Evolutionary conservation across 2,113 vertebrate genomes (phyloP).

Genomic region (Solea senegalensis): DNA sequence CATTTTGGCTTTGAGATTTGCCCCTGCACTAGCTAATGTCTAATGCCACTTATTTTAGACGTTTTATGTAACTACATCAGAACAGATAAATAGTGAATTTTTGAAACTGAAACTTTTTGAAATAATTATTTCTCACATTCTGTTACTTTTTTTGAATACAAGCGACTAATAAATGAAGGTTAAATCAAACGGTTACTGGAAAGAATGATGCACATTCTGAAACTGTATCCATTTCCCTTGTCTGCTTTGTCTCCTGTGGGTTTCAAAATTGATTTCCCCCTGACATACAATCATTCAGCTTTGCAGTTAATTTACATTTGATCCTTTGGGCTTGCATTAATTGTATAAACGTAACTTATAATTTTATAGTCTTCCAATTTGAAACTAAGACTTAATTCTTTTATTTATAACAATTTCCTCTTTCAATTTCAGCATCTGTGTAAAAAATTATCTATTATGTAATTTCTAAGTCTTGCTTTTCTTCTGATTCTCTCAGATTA

Average conservation of each 20-base stretch:
- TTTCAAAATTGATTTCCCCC: conserved; percentile 13
- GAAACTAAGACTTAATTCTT: not conserved
- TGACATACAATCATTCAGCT: not conserved
- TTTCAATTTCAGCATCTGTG: conserved; percentile 4
- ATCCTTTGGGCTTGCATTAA: conserved; percentile 8
- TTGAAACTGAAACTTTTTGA: no score
- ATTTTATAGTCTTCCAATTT: no score
- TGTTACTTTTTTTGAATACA: not conserved
- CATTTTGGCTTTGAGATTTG: not conserved
- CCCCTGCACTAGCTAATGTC: not conserved
- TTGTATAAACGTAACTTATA: not conserved
- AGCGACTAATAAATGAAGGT: not conserved
- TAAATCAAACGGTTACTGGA: not conserved
- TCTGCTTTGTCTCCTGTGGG: not conserved
- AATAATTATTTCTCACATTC: not conserved
- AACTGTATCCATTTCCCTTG: not conserved
- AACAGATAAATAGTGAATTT: not conserved
- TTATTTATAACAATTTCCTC: not conserved
- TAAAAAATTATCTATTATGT: not conserved
- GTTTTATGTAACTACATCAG: not conserved
- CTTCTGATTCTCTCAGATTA: conserved; percentile 85
- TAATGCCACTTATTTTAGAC: conserved; percentile 7
- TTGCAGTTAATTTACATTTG: conserved; percentile 12
- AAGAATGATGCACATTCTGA: not conserved
- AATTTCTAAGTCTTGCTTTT: not conserved